These are phyloP conservation scores for Drosophila pseudotalamancana DNA, from an alignment of 2,888 invertebrate species.

Conservation along the genomic window DNA sequence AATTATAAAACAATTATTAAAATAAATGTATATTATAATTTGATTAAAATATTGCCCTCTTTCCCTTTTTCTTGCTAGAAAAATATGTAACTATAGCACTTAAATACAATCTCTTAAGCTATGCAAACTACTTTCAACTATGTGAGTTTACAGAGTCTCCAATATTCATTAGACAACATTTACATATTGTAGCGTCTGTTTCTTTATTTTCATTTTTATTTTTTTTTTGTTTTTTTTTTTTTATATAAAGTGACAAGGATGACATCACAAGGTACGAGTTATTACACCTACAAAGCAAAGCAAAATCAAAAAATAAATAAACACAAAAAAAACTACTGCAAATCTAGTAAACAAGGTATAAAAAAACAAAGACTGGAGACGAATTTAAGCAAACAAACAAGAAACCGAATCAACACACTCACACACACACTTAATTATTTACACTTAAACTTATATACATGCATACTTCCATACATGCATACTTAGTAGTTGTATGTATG, in stretches of 20 bases:
- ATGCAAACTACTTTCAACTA: conserved; percentile 1
- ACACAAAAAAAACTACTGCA: conserved; percentile 24
- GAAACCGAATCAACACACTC: conserved; percentile 6
- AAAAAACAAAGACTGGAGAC: conserved; percentile 60
- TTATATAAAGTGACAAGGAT: conserved; percentile 54
- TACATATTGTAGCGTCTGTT: background rate
- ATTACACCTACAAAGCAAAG: conserved; percentile 54
- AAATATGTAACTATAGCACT: no score
- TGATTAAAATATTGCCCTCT: no score
- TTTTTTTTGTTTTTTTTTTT: conserved; percentile 22
- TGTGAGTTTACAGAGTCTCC: background rate
- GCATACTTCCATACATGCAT: conserved; percentile 1
- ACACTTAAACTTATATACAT: conserved; percentile 5
- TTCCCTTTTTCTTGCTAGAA: no score
- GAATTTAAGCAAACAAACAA: conserved; percentile 65
- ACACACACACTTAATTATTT: background rate
- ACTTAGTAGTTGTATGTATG: background rate
- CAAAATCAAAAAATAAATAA: conserved; percentile 14
- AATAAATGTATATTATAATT: no score
- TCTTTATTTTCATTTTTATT: conserved; percentile 1
- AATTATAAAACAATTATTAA: no score
- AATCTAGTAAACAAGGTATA: conserved; percentile 51
- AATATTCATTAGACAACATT: conserved; percentile 1
- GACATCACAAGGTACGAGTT: conserved; percentile 62
- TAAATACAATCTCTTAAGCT: background rate